A percentile compares a stretch with the other conserved stretches of the same genome.
Conservation (phyloP, 2,797 vertebrate genomes). For the Spinus olivaceus region DNA sequence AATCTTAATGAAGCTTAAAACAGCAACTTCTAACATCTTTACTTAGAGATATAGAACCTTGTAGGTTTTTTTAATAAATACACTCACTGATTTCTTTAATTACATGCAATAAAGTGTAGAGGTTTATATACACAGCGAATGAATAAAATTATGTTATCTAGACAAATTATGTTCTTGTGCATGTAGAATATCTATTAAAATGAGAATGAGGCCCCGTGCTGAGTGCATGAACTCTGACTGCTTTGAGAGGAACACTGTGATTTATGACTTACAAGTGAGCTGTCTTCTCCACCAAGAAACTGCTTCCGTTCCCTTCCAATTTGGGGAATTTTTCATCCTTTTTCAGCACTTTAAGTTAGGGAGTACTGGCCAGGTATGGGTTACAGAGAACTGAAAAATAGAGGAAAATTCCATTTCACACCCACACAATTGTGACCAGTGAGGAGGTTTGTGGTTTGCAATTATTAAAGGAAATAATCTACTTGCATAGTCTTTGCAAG, state of each 20-base stretch:
- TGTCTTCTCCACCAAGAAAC: background rate
- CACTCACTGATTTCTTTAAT: background rate
- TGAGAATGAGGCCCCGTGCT: background rate
- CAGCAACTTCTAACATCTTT: conserved; percentile 11
- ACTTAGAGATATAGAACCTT: background rate
- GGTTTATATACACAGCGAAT: background rate
- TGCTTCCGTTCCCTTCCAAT: background rate
- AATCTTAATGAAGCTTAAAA: conserved; percentile 46
- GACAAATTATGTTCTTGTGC: background rate
- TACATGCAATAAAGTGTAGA: background rate
- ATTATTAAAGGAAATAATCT: background rate
- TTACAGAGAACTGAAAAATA: background rate
- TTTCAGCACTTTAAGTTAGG: background rate
- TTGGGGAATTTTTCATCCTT: background rate
- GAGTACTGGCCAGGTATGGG: background rate
- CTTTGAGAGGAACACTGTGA: background rate
- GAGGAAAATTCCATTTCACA: background rate
- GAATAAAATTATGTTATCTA: background rate
- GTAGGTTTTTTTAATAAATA: background rate
- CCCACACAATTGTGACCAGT: background rate
- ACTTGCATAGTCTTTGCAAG: background rate
- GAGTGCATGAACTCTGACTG: background rate
- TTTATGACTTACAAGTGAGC: background rate
- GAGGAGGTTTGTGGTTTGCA: background rate
- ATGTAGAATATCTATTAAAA: background rate